Base-by-base conservation (phyloP, 1,140 invertebrate species). In the Drosophila leontia region DNA sequence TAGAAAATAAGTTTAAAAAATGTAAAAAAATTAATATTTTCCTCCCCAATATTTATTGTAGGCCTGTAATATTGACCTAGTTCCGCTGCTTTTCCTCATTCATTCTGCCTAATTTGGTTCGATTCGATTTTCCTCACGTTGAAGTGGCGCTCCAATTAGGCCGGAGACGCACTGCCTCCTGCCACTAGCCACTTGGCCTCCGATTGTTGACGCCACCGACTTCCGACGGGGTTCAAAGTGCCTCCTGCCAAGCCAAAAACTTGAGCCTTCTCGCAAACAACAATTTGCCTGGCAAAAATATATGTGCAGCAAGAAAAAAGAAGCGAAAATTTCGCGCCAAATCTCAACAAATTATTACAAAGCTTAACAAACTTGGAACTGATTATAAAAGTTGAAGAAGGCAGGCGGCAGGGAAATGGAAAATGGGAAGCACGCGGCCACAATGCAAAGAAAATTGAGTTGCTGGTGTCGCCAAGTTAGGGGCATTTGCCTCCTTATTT, bases 271-370 rank as follows among this genome's bases (percentile, higher is more conserved):
- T 32, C 29, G 39, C 51, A 59, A 72, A 42, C 69, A 59, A 78
- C 58, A 63, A 59, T 78, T 78, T 78, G 68, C 55, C 59, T 71
- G 35, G 26, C 45, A 23, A 48, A 59, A 42, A 37, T 26, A 11
- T 29, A 58, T 11, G 56, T 29, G 47, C 39, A 55, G 53, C 37
- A 35, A 47, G 32, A n/a, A 51, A 23, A 67, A 62, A n/a, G 45
- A 41, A 57, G 60, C 45, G 26, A 77, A 78, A 75, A 88, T 84
- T 87, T 84, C 53, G 82, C 80, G 78, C 78, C 77, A 87, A 87
- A 87, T 90, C 84, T 82, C 77, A 88, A 80, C 80, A 87, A 87
- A 90, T 87, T 90, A 84, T 82, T 78, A 84, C 84, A 87, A 71
- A 84, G 85, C 85, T 90, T 88, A 71, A 69, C 80, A 80, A 90